Conservation (phyloP, 2,113 vertebrate species). For the Saguinus midas region DNA sequence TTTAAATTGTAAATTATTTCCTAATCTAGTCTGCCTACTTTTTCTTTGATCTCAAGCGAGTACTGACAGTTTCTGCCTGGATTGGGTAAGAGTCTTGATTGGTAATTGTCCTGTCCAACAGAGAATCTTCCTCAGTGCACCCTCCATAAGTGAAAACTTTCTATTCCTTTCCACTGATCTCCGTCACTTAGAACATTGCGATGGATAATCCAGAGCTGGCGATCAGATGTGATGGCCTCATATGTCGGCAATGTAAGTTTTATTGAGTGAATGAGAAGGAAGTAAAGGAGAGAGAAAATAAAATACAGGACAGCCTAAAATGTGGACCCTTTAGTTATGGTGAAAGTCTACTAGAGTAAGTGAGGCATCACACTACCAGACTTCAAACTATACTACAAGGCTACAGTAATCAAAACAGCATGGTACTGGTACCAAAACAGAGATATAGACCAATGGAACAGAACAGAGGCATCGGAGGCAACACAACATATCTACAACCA, state of each 20-base stretch:
- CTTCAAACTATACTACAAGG: too few species aligned
- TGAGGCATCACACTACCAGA: too few species aligned
- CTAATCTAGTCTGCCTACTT: too few species aligned
- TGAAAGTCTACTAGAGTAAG: not conserved
- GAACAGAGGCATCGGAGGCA: too few species aligned
- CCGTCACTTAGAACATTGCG: not conserved
- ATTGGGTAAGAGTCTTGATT: not conserved
- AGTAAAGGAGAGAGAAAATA: not conserved
- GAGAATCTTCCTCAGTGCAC: not conserved
- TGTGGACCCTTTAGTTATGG: not conserved
- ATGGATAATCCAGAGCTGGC: rapidly evolving
- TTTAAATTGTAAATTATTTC: too few species aligned
- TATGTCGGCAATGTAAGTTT: not conserved
- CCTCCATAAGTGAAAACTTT: not conserved
- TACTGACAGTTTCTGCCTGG: not conserved
- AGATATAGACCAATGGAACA: too few species aligned
- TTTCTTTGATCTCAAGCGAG: not conserved
- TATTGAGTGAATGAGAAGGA: not conserved
- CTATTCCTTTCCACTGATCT: not conserved
- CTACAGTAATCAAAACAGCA: too few species aligned
- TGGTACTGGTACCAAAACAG: too few species aligned
- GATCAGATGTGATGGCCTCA: not conserved
- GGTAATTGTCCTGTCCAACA: not conserved
- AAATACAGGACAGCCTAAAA: not conserved
- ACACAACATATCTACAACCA: too few species aligned